Evolutionary conservation across 2,888 invertebrate species (phyloP), one percentile per base, ranked within the genome.

Genomic region (Eupithecia exiguata): DNA sequence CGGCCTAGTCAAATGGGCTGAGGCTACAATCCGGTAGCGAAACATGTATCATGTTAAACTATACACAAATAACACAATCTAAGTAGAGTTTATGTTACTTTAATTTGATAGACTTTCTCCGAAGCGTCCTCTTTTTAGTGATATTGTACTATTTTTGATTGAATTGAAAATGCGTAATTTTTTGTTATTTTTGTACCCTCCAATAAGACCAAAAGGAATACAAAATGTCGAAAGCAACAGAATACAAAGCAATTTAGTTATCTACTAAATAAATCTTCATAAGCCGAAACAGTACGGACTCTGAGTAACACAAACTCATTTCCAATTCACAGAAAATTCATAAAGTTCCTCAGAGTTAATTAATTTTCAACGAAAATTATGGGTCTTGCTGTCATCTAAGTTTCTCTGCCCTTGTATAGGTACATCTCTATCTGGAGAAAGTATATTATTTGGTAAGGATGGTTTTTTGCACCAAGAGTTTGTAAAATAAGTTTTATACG

Each of bases 361-460:
- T 79, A 81, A 80, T 80, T 79, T 80, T 76, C 78, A 73, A 74
- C 62, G 68, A 79, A 81, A 74, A 72, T 78, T 74, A 76, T 77
- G 77, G 78, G 81, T 82, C 77, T 77, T 74, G 76, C 78, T 80
- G 80, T 81, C 81, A 79, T 80, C 80, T 79, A 80, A 81, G 80
- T 78, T 81, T 78, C 76, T 75, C 75, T 78, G 81, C 75, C 77
- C 77, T 77, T 78, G 78, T 79, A 66, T 78, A 79, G 75, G 76
- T 69, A 73, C 36, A 65, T n/a, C 18, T 35, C 16, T 62, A 62
- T 62, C 16, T 35, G 62, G 62, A 30, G 30, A 16, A 35, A 62
- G 16, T 62, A 35, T 53, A 21, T 21, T n/a, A 21, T 21, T 1
- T 53, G 0, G 1, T 49, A 49, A 9, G 49, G n/a, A n/a, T n/a